Percentiles rank a stretch among this genome's conserved stretches.
These are phyloP conservation scores for Dissostichus mawsoni DNA, from an alignment of 2,113 vertebrate genomes.

Conservation along the genomic window DNA sequence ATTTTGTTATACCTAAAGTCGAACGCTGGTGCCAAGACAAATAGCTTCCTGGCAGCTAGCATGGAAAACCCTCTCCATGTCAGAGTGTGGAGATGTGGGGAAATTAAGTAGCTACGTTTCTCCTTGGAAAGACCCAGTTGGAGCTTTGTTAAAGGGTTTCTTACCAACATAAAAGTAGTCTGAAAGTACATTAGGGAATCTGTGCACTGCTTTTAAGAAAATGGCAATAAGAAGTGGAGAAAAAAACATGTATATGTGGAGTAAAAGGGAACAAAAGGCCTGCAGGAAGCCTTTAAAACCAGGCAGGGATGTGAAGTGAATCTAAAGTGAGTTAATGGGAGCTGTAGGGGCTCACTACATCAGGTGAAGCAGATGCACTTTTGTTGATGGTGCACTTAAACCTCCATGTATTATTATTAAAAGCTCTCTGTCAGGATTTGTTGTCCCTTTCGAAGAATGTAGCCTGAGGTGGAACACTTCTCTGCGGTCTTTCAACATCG, in stretches of 20 bases:
- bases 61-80: slow-evolving; percentile 64
- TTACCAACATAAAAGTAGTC: slow-evolving; percentile 28
- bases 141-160: slow-evolving; percentile 48
- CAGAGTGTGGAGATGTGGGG: slow-evolving; percentile 55
- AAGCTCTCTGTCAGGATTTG: slow-evolving; percentile 30
- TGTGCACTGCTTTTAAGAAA: slow-evolving; percentile 24
- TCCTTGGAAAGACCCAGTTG: slow-evolving; percentile 36
- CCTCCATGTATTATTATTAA: slow-evolving; percentile 16
- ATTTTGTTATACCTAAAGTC: slow-evolving; percentile 58
- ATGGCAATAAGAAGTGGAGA: slow-evolving; percentile 11
- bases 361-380: slow-evolving; percentile 50
- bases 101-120: slow-evolving; percentile 48
- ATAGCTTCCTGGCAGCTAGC: slow-evolving; percentile 67
- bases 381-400: slow-evolving; percentile 62
- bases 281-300: slow-evolving; percentile 9
- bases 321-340: slow-evolving; percentile 31
- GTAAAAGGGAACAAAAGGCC: slow-evolving; percentile 27
- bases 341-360: slow-evolving; percentile 34
- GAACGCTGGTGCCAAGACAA: slow-evolving; percentile 71
- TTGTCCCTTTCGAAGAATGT: slow-evolving; percentile 31
- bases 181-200: slow-evolving; percentile 13
- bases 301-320: slow-evolving; percentile 31
- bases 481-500: slow-evolving; percentile 28
- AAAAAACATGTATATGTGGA: neutral
- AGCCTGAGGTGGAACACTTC: slow-evolving; percentile 54